phyloP scores from a whole-genome alignment of 2,113 vertebrate species.

The Dasyornis broadbenti region DNA sequence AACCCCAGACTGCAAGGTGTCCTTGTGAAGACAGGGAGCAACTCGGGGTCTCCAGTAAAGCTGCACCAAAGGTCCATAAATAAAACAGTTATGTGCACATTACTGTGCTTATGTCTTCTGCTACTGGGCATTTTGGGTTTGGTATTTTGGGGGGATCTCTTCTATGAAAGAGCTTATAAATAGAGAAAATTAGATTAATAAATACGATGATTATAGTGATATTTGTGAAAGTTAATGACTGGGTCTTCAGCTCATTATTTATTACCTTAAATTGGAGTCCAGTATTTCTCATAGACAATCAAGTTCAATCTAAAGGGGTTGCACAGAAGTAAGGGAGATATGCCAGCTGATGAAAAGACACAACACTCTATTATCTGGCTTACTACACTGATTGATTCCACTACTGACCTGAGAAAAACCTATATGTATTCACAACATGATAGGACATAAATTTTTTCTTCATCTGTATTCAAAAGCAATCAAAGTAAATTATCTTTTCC shows the following conservation, averaged over 20 bases:
- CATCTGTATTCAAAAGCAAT: neutral
- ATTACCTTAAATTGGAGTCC: neutral
- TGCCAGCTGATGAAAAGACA: neutral
- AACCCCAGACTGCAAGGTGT: neutral
- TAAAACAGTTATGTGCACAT: neutral
- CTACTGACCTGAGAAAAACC: neutral
- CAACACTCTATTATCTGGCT: neutral
- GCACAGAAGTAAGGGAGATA: neutral
- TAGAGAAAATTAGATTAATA: neutral
- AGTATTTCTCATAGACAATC: neutral
- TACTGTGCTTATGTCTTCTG: neutral
- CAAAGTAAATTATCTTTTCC: neutral
- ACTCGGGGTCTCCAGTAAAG: neutral
- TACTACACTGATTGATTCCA: neutral
- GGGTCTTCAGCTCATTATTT: neutral
- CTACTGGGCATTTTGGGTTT: neutral
- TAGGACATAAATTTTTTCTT: neutral
- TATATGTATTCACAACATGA: neutral
- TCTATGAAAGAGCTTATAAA: neutral
- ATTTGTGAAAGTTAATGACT: neutral
- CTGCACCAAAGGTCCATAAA: neutral
- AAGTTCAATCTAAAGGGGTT: neutral
- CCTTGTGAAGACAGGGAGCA: neutral
- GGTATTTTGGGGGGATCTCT: fast-evolving
- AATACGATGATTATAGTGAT: neutral